Percentiles rank a stretch among this genome's conserved stretches.
Conservation (phyloP, 2,113 vertebrate species). For the Mobula birostris region DNA sequence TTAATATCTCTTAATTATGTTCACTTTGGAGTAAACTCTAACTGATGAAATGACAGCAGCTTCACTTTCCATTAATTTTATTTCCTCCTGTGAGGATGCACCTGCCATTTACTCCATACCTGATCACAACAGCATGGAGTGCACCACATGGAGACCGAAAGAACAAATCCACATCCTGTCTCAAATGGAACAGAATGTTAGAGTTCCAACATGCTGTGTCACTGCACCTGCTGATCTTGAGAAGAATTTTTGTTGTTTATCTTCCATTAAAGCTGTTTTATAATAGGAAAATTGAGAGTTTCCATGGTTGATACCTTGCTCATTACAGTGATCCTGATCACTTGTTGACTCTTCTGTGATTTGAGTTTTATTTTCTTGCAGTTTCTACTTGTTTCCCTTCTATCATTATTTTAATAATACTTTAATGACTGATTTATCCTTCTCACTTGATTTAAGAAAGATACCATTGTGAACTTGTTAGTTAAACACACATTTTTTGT, state of each 20-base stretch:
- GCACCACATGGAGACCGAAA: neutral
- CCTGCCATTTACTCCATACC: conserved; percentile 23
- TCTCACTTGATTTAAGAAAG: neutral
- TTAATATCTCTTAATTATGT: neutral
- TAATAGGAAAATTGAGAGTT: neutral
- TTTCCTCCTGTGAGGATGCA: conserved; percentile 25
- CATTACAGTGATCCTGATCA: neutral
- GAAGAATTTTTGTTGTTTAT: neutral
- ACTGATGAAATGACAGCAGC: neutral
- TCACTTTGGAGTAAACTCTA: neutral
- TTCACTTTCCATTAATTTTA: conserved; percentile 12
- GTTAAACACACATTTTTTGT: conserved; percentile 4
- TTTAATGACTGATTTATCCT: neutral
- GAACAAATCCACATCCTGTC: conserved; percentile 31
- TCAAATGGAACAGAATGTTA: conserved; percentile 30
- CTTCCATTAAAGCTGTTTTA: conserved; percentile 9
- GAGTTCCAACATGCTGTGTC: conserved; percentile 20
- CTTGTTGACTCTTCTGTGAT: neutral
- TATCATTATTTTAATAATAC: neutral
- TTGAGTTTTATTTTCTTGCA: neutral
- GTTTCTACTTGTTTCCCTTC: neutral
- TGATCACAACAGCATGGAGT: conserved; percentile 18
- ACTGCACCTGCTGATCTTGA: conserved; percentile 28
- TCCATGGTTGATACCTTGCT: neutral
- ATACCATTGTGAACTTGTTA: no score